Base-by-base conservation (phyloP, 1,140 invertebrate genomes). In the Drosophila kohkoa region DNA sequence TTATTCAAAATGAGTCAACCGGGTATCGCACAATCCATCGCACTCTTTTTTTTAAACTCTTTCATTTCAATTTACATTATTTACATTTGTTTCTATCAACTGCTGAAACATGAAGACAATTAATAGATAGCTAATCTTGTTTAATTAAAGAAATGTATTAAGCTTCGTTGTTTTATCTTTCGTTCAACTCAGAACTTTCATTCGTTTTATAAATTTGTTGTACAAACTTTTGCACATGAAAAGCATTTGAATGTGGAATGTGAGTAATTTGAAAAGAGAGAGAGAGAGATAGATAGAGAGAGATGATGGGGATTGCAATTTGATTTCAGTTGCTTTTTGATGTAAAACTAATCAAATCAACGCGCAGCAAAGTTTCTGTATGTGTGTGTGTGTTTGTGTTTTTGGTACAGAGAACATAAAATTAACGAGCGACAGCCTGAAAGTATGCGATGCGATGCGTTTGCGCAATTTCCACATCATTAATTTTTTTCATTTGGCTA, bases 401-500 rank as follows among this genome's bases (percentile, higher is more conserved):
- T 55, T 59, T 25, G 38, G 52, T 7, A 8, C 49, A 10, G 5
- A 7, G 41, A 43, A 49, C 75, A 79, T 76, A 66, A 79, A 79
- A 79, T 76, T 79, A 79, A 79, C 67, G 73, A 71, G 67, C 67
- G 41, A 16, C 15, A 43, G 63, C 55, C 52, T 46, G 54, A 32
- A 60, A 68, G 58, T 79, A 57, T 74, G 64, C 20, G 20, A 20
- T 20, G 20, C 75, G 74, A 80, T 79, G 64, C 70, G 75, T 77
- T 74, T 68, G 59, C 65, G 73, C 72, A 80, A 87, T 87, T 87
- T 87, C 83, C 83, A 87, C 77, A 75, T 82, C 83, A 87, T 87
- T 87, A 87, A 87, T 65, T 87, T 87, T 65, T 72, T 75, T 74
- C 48, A 58, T 78, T 71, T 64, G 71, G 54, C 32, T 52, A 51